A percentile compares a stretch with the other conserved stretches of the same genome.
These are phyloP conservation scores for Mus pahari DNA, from an alignment of 2,113 vertebrate genomes.

Conservation along the genomic window DNA sequence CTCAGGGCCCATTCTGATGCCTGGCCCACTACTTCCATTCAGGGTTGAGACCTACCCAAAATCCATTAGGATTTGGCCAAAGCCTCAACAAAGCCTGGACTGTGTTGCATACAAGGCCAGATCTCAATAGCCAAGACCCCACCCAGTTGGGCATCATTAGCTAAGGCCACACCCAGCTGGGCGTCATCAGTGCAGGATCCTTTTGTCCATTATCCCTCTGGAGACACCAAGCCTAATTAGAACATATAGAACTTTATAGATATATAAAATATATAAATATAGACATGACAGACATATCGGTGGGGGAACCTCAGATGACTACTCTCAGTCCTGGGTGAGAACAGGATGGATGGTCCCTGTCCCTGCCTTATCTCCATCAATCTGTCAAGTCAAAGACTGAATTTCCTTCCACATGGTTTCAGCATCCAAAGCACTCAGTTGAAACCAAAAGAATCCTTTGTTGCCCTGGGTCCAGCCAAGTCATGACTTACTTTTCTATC, in stretches of 20 bases:
- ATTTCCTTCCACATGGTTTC: not conserved
- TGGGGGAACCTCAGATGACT: not conserved
- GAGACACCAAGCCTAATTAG: not conserved
- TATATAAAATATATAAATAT: not conserved
- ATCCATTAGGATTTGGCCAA: not conserved
- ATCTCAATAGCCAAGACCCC: not conserved
- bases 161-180: not conserved
- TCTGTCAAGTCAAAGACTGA: not conserved
- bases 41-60: not conserved
- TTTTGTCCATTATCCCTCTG: not conserved
- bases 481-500: not conserved
- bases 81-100: not conserved
- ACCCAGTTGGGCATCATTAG: not conserved
- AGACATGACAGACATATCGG: not conserved
- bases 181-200: not conserved
- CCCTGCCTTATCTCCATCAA: not conserved
- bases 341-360: not conserved
- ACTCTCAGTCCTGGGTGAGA: not conserved
- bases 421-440: not conserved
- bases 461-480: not conserved
- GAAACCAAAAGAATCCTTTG: not conserved
- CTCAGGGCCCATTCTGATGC: not conserved
- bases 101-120: not conserved
- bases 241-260: not conserved
- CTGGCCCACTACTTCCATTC: not conserved